Evolutionary conservation across 2,113 vertebrate genomes (phyloP).

Genomic region (Nipponia nippon): DNA sequence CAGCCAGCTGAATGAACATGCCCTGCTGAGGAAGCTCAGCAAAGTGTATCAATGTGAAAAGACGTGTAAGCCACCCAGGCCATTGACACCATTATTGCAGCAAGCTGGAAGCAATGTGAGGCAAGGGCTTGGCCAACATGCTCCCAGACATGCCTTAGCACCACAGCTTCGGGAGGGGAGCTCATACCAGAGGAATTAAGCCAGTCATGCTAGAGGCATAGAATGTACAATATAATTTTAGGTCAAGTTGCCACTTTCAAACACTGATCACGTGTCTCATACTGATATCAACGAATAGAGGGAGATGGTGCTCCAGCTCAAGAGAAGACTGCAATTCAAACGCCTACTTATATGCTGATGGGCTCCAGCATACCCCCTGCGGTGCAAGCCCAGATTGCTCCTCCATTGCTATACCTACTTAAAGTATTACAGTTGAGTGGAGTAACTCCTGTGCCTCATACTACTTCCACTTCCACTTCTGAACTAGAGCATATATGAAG

Average conservation of each 20-base stretch:
- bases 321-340: not conserved
- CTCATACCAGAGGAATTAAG: not conserved
- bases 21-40: not conserved
- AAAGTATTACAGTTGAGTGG: not conserved
- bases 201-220: not conserved
- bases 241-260: not conserved
- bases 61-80: not conserved
- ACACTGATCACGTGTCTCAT: not conserved
- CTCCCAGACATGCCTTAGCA: not conserved
- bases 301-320: not conserved
- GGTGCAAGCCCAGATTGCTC: not conserved
- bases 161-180: not conserved
- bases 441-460: not conserved
- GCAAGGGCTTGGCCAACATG: not conserved
- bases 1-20: not conserved
- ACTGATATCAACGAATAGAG: not conserved
- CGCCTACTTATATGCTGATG: not conserved
- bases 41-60: not conserved
- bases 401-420: not conserved
- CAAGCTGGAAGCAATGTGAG: not conserved
- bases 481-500: not conserved
- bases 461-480: not conserved
- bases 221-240: not conserved
- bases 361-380: not conserved
- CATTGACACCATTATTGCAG: not conserved